phyloP scores from a whole-genome alignment of 2,888 invertebrate genomes.

The Nomada ruficornis region DNA sequence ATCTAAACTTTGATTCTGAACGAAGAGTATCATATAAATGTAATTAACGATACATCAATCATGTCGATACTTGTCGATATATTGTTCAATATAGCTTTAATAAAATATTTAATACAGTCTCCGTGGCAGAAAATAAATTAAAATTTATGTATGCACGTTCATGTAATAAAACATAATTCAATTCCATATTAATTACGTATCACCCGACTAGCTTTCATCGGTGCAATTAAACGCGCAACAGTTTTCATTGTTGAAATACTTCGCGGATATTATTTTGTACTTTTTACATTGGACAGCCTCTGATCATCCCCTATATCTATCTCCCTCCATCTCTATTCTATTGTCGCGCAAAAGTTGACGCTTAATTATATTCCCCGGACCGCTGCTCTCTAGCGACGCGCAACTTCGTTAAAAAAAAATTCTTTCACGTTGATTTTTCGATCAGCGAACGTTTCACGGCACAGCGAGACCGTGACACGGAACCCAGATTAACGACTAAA shows the following conservation, averaged over 20 bases:
- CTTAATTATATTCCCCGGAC: conserved; percentile 26
- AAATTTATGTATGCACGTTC: no score
- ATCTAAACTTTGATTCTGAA: no score
- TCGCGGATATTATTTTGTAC: background rate
- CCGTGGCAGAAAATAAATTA: no score
- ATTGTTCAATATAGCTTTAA: no score
- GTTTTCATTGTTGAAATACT: background rate
- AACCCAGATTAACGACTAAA: conserved; percentile 62
- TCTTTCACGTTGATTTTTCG: conserved; percentile 25
- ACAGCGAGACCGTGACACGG: conserved; percentile 34
- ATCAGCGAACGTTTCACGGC: conserved; percentile 18
- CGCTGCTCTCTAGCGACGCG: background rate
- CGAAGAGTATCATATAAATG: no score
- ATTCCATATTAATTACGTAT: no score
- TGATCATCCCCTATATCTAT: background rate
- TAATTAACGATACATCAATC: no score
- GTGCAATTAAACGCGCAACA: background rate
- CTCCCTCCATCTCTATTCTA: background rate
- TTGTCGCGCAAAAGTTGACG: background rate
- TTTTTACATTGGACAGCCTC: background rate
- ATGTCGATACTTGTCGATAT: no score
- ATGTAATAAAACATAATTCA: no score
- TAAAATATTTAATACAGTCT: no score
- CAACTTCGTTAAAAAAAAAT: conserved; percentile 45
- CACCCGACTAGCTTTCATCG: background rate